Conservation (phyloP, 2,888 invertebrate species). For the Tachina fera region DNA sequence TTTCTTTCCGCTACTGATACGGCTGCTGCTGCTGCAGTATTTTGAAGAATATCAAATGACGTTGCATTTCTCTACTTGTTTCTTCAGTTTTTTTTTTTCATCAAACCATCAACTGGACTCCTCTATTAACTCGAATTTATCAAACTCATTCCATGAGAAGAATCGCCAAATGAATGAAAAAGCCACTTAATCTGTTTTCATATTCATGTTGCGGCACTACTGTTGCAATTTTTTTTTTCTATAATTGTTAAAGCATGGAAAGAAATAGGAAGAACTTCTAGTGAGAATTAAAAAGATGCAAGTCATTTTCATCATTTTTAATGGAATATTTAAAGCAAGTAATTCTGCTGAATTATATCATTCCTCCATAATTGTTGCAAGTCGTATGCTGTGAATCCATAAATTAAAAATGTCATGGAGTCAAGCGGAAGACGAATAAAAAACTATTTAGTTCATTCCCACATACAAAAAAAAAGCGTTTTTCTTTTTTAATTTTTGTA, state of each 20-base stretch:
- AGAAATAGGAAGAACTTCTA: slow-evolving; percentile 11
- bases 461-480: too few species aligned
- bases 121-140: slow-evolving; percentile 6
- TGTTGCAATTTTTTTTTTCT: slow-evolving; percentile 6
- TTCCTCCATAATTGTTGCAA: background rate
- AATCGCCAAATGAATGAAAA: slow-evolving; percentile 18
- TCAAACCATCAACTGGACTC: slow-evolving; percentile 32
- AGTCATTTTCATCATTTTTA: slow-evolving; percentile 49
- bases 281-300: slow-evolving; percentile 19
- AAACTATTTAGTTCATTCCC: too few species aligned
- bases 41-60: slow-evolving; percentile 21
- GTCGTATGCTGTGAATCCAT: background rate
- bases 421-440: too few species aligned
- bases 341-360: slow-evolving; percentile 21
- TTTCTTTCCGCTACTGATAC: slow-evolving; percentile 12
- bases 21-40: background rate
- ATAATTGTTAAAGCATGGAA: slow-evolving; percentile 35
- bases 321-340: slow-evolving; percentile 31
- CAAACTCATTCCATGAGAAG: slow-evolving; percentile 21
- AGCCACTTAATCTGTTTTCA: slow-evolving; percentile 45
- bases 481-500: too few species aligned
- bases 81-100: background rate
- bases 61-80: slow-evolving; percentile 32
- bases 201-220: slow-evolving; percentile 5
- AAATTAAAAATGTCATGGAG: background rate